phyloP scores from a whole-genome alignment of 2,113 vertebrate genomes.

The Poicephalus gulielmi region DNA sequence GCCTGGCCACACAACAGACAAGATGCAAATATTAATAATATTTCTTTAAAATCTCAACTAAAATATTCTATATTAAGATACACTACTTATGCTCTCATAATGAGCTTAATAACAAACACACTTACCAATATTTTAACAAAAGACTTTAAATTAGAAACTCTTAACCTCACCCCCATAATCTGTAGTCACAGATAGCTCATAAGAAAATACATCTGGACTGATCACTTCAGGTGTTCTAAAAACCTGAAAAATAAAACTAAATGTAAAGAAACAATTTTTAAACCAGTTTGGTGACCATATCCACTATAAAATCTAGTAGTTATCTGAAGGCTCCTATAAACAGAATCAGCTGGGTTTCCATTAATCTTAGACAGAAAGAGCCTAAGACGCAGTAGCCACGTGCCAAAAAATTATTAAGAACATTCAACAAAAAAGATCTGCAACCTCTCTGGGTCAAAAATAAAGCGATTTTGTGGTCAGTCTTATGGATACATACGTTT shows the following conservation, averaged over 20 bases:
- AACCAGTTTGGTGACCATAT: background rate
- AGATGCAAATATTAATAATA: background rate
- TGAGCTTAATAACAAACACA: background rate
- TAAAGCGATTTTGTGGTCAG: background rate
- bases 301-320: background rate
- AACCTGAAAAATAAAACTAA: background rate
- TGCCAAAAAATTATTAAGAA: background rate
- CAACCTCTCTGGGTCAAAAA: background rate
- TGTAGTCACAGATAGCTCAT: background rate
- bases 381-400: background rate
- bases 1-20: background rate
- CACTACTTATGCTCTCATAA: background rate
- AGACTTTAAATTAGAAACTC: background rate
- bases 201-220: background rate
- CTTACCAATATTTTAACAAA: background rate
- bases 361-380: background rate
- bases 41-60: background rate
- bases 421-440: background rate
- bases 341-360: background rate
- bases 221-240: slow-evolving; percentile 37
- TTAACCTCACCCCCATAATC: background rate
- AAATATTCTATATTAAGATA: background rate
- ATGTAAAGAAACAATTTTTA: background rate
- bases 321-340: background rate
- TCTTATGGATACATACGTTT: background rate